Conservation (phyloP, 2,888 invertebrate species). For the Helicoverpa assulta region DNA sequence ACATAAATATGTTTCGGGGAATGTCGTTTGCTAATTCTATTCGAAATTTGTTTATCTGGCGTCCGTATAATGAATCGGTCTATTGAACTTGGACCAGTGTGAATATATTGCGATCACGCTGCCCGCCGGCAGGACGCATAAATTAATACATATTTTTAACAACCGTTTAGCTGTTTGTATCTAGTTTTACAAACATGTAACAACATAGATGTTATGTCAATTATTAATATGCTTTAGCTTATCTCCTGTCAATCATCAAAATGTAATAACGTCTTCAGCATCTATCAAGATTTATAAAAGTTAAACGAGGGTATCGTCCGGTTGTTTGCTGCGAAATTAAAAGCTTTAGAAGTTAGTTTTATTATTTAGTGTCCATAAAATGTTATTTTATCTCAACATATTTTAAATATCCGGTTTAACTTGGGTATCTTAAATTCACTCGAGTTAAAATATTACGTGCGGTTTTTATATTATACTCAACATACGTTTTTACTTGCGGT, state of each 20-base stretch:
- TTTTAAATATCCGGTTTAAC: constrained; percentile 41
- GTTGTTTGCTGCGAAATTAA: constrained; percentile 21
- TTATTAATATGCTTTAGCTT: constrained; percentile 20
- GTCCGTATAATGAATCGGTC: constrained; percentile 77
- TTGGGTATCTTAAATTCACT: constrained; percentile 45
- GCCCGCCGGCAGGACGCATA: constrained; percentile 59
- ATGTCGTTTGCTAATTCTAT: constrained; percentile 30
- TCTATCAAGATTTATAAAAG: constrained; percentile 18
- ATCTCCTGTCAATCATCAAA: constrained; percentile 11
- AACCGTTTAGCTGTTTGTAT: constrained; percentile 33
- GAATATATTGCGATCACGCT: constrained; percentile 65
- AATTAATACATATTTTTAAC: constrained; percentile 64
- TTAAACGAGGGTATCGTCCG: constrained; percentile 12
- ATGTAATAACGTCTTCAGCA: constrained; percentile 20
- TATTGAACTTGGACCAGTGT: constrained; percentile 77
- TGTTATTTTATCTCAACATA: constrained; percentile 46
- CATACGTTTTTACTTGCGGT: constrained; percentile 43
- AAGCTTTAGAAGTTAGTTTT: constrained; percentile 30
- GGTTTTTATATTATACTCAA: constrained; percentile 43
- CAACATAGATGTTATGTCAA: constrained; percentile 3
- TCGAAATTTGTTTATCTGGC: constrained; percentile 45
- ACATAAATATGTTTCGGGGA: constrained; percentile 26
- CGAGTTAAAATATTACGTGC: constrained; percentile 44
- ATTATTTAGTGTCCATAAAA: constrained; percentile 33
- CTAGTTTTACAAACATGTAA: constrained; percentile 24